phyloP scores from a whole-genome alignment of 2,113 vertebrate species.

The Riparia riparia region DNA sequence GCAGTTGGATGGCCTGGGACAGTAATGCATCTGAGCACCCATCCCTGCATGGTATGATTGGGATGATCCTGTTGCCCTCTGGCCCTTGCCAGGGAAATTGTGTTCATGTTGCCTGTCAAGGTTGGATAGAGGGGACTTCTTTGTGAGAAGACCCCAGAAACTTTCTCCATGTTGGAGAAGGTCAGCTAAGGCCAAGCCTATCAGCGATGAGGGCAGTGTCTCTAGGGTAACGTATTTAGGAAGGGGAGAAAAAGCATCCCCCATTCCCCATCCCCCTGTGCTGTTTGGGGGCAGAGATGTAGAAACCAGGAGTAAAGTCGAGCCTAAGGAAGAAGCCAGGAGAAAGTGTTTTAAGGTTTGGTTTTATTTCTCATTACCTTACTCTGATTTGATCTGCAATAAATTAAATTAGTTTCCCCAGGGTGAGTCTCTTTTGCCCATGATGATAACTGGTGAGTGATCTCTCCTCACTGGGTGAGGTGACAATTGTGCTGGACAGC shows the following conservation, averaged over 20 bases:
- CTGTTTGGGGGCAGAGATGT: neutral
- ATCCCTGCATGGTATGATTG: neutral
- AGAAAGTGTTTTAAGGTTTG: neutral
- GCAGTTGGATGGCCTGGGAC: neutral
- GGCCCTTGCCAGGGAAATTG: neutral
- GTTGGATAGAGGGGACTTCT: neutral
- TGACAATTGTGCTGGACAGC: neutral
- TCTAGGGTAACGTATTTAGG: neutral
- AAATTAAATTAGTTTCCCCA: neutral
- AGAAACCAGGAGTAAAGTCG: neutral
- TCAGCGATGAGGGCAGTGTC: accelerated
- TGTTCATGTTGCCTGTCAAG: neutral
- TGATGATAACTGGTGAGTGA: neutral
- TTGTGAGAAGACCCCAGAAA: neutral
- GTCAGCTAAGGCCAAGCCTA: neutral
- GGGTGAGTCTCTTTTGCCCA: accelerated
- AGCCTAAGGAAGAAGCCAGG: neutral
- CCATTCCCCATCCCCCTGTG: neutral
- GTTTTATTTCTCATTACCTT: neutral
- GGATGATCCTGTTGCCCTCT: neutral
- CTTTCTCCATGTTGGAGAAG: neutral
- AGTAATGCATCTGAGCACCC: neutral
- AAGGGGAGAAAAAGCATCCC: neutral
- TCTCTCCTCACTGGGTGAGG: neutral
- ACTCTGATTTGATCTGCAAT: neutral